phyloP scores from a whole-genome alignment of 2,888 invertebrate species.

The Sepioteuthis lessoniana region DNA sequence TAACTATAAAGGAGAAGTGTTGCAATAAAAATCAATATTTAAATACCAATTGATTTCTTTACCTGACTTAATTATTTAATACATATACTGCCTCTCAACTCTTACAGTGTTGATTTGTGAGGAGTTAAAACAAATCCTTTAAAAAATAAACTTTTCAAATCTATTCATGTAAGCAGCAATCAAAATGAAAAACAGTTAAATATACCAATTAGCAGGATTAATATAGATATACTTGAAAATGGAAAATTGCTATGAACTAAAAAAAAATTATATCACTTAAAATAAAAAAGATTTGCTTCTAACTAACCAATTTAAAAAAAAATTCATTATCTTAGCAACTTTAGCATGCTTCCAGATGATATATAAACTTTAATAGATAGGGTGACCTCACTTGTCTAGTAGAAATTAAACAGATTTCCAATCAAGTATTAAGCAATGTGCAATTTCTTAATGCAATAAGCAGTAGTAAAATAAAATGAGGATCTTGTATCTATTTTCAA shows the following conservation, averaged over 20 bases:
- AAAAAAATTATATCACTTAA: not conserved
- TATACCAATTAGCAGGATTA: not conserved
- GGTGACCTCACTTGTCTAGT: too few species aligned
- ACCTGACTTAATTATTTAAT: not conserved
- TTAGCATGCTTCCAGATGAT: too few species aligned
- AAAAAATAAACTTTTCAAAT: not conserved
- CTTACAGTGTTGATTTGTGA: not conserved
- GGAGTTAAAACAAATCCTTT: not conserved
- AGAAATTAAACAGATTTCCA: too few species aligned
- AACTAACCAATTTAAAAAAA: not conserved
- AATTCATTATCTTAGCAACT: too few species aligned
- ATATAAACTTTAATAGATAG: too few species aligned
- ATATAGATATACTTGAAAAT: not conserved
- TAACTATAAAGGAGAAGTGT: not conserved
- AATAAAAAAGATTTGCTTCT: not conserved
- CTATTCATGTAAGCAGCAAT: not conserved
- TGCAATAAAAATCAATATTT: not conserved
- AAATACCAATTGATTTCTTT: not conserved
- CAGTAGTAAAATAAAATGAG: too few species aligned
- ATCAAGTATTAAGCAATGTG: too few species aligned
- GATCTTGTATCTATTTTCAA: too few species aligned
- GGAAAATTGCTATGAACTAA: not conserved
- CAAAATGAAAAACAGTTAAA: not conserved
- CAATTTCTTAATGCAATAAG: too few species aligned
- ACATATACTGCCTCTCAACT: not conserved